Evolutionary conservation across 2,888 invertebrate species (phyloP), one percentile per base, ranked within the genome.

Genomic region (Eupithecia tripunctaria): DNA sequence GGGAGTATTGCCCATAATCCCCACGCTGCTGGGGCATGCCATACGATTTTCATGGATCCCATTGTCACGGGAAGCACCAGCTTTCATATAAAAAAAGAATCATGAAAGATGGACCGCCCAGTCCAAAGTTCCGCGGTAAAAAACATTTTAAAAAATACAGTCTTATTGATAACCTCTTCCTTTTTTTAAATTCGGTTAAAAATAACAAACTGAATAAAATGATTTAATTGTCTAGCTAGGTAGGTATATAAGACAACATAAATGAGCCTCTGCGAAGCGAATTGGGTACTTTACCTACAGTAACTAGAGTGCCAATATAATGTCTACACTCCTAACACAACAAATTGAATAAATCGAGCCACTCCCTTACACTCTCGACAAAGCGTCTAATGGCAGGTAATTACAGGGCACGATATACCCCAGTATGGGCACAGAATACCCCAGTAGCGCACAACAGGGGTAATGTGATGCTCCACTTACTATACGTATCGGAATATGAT

Each of bases 401-500:
- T 70, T 47, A 68, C 67, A 56, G 70, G 67, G 67, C 38, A 27
- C 51, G 5, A 41, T 66, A 41, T 66, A 29, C 27, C 21, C 21
- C 47, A 21, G 47, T 51, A 21, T n/a, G 47, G 47, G 47, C 27
- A 59, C 27, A 15, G 15, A 21, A 51, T 21, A 60, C 59, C 59
- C 60, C 60, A 29, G 29, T 25, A 25, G 25, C 21, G 56, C 12
- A 56, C 56, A 32, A 36, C 63, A 64, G 64, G 68, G 60, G 51
- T 69, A 69, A 72, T 65, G 51, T 36, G n/a, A 66, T 69, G 67
- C 66, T 51, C 69, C 51, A 38, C 67, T 64, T 68, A 63, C 69
- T 2, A 29, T 27, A 15, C 29, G 36, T 18, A 60, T 56, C n/a
- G 56, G 59, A 79, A 75, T 76, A 75, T 78, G 67, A 81, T 81